These are phyloP conservation scores for Apantesis nais DNA, from an alignment of 2,888 invertebrate species.

Conservation along the genomic window DNA sequence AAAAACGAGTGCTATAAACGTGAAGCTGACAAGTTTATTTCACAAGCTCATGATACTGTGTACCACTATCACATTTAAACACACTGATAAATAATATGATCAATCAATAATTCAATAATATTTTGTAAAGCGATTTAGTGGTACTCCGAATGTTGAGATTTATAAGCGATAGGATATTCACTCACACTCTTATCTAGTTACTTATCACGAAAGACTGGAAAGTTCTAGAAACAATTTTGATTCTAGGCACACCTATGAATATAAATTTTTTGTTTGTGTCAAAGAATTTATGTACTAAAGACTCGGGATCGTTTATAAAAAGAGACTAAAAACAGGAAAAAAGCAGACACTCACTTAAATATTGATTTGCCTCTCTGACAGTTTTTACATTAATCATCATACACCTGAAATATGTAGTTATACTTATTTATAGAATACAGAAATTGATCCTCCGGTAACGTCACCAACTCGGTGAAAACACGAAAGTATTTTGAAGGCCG, in stretches of 20 bases:
- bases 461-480: no score
- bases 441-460: no score
- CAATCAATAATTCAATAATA: no score
- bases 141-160: not conserved
- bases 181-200: not conserved
- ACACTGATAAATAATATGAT: not conserved
- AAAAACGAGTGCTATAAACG: constrained; percentile 29
- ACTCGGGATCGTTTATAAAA: not conserved
- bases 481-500: no score
- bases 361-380: no score
- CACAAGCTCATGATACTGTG: not conserved
- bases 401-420: no score
- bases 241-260: not conserved
- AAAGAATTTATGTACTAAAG: not conserved
- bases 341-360: not conserved
- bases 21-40: not conserved
- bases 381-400: no score
- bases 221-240: not conserved
- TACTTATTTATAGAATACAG: no score
- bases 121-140: not conserved
- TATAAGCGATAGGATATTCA: not conserved
- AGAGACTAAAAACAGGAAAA: not conserved
- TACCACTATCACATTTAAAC: not conserved
- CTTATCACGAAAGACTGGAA: not conserved
- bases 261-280: not conserved